phyloP scores from a whole-genome alignment of 1,140 invertebrate species.

The Bradysia coprophila region DNA sequence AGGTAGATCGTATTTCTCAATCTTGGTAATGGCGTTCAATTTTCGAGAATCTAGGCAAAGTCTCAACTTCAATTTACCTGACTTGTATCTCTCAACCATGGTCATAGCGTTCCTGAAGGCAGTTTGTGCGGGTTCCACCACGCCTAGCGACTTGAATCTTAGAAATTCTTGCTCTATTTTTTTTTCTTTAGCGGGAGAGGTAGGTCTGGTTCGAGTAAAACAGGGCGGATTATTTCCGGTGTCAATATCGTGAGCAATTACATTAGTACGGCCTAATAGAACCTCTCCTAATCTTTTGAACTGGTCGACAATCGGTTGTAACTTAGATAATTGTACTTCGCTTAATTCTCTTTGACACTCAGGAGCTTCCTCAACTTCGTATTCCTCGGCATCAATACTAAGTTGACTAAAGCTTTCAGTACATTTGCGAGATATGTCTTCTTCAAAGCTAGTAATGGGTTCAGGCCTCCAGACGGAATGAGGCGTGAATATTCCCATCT shows the following conservation, averaged over 20 bases:
- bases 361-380: too few species aligned
- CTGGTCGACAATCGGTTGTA: too few species aligned
- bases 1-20: conserved; percentile 14
- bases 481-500: too few species aligned
- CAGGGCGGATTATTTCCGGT: conserved; percentile 9
- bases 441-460: too few species aligned
- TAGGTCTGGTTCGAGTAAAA: conserved; percentile 10
- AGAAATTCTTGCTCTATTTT: conserved; percentile 9
- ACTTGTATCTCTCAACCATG: conserved; percentile 11
- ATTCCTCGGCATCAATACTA: too few species aligned
- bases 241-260: conserved; percentile 11
- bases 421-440: too few species aligned
- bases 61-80: conserved; percentile 8
- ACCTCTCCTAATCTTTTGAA: too few species aligned
- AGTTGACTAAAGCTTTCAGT: too few species aligned
- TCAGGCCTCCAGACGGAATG: too few species aligned
- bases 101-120: conserved; percentile 12
- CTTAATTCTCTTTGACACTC: too few species aligned
- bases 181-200: conserved; percentile 10
- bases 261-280: conserved; percentile 10
- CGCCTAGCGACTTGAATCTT: conserved; percentile 9
- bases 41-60: conserved; percentile 16
- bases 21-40: conserved; percentile 12
- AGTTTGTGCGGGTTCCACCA: conserved; percentile 10
- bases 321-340: too few species aligned